phyloP scores from a whole-genome alignment of 2,888 invertebrate genomes.

The Ditula angustiorana region DNA sequence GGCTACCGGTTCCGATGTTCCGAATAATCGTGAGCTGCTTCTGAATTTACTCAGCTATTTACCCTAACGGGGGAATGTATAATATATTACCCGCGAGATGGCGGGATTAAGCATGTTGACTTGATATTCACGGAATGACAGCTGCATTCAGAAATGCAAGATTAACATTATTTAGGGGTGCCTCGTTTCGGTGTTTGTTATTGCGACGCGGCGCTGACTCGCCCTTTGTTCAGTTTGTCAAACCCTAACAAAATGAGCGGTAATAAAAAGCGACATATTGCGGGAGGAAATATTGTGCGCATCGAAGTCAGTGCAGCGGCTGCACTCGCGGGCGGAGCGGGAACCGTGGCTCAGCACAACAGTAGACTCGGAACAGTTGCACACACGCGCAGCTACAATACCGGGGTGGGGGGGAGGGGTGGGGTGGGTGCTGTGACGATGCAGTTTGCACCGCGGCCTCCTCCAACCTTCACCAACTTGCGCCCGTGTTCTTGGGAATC shows the following conservation, averaged over 20 bases:
- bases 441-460: constrained; percentile 84
- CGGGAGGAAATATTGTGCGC: constrained; percentile 65
- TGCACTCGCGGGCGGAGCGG: constrained; percentile 66
- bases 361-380: constrained; percentile 77
- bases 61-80: constrained; percentile 37
- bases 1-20: constrained; percentile 35
- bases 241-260: constrained; percentile 47
- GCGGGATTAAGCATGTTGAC: constrained; percentile 35
- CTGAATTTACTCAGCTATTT: constrained; percentile 36
- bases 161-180: constrained; percentile 37
- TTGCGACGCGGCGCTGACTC: constrained; percentile 38
- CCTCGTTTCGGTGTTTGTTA: constrained; percentile 26
- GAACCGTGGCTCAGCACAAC: constrained; percentile 78
- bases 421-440: constrained; percentile 74
- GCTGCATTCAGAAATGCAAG: constrained; percentile 38
- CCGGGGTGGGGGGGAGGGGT: constrained; percentile 54
- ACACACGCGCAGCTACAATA: constrained; percentile 63
- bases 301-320: constrained; percentile 67
- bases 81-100: constrained; percentile 35
- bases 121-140: constrained; percentile 28
- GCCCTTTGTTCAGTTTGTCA: constrained; percentile 53
- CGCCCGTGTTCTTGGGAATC: constrained; percentile 85
- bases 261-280: constrained; percentile 59
- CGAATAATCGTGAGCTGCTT: constrained; percentile 33
- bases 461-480: constrained; percentile 84